These are phyloP conservation scores for Sebastes iracundus DNA, from an alignment of 2,797 vertebrate species.

Conservation along the genomic window DNA sequence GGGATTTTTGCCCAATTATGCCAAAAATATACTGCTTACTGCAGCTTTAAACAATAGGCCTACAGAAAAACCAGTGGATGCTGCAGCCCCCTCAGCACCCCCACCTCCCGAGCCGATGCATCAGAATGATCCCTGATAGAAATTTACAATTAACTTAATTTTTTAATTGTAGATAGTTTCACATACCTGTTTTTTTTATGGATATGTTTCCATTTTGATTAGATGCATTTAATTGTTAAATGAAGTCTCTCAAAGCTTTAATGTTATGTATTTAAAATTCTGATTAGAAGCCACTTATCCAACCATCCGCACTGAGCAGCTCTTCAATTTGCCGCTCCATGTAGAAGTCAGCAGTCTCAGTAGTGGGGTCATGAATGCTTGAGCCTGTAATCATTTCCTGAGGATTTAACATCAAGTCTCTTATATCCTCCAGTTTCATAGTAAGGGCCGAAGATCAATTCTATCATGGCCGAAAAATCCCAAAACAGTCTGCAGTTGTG, in stretches of 20 bases:
- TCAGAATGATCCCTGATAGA: not conserved
- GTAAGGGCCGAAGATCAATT: not conserved
- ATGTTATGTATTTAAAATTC: not conserved
- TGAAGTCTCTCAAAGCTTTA: not conserved
- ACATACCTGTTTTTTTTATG: not conserved
- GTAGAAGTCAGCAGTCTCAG: not conserved
- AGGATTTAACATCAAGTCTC: constrained; percentile 9
- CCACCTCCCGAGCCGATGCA: too few relatives aligned
- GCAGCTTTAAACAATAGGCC: too few relatives aligned
- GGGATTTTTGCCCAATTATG: too few relatives aligned
- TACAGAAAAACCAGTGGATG: too few relatives aligned
- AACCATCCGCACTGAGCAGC: not conserved
- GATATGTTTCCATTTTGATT: not conserved
- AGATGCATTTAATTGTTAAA: not conserved
- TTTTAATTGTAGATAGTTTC: not conserved
- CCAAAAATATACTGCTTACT: too few relatives aligned
- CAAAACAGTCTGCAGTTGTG: not conserved
- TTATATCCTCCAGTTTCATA: not conserved
- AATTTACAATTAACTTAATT: not conserved
- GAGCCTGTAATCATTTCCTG: constrained; percentile 3
- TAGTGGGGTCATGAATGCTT: not conserved
- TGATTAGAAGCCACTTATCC: not conserved
- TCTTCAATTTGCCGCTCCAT: not conserved
- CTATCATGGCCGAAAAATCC: not conserved
- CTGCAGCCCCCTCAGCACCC: too few relatives aligned